Percentiles rank a stretch among this genome's conserved stretches.
Evolutionary conservation across 35 echinoderm and acorn worm genomes (phyloP).

Genomic region (Hemicentrotus pulcherrimus): DNA sequence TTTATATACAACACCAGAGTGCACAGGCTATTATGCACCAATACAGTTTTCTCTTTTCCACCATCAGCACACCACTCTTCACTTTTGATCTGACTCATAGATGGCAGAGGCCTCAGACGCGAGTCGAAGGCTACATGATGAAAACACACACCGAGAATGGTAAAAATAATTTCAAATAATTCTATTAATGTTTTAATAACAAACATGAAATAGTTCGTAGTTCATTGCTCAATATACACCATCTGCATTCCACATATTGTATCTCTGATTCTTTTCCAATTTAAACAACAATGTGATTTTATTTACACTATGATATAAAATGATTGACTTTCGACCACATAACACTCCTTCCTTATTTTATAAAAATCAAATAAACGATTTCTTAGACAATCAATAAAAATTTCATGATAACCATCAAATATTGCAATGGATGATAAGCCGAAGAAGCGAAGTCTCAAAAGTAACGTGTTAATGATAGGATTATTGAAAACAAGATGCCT

Average conservation of each 20-base stretch:
- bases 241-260: neutral
- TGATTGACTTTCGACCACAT: neutral
- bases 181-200: constrained; percentile 20
- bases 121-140: too few relatives aligned
- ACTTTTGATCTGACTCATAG: too few relatives aligned
- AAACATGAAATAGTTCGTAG: neutral
- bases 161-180: neutral
- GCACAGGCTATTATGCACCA: too few relatives aligned
- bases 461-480: too few relatives aligned
- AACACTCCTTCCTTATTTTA: neutral
- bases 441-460: too few relatives aligned
- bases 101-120: too few relatives aligned
- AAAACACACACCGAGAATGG: too few relatives aligned
- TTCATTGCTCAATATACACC: neutral
- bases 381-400: neutral
- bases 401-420: neutral
- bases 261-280: neutral
- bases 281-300: neutral
- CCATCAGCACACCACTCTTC: too few relatives aligned
- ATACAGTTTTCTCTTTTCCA: too few relatives aligned
- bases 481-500: too few relatives aligned
- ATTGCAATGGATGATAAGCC: too few relatives aligned
- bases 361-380: neutral
- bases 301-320: neutral
- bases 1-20: too few relatives aligned